A percentile compares a stretch with the other conserved stretches of the same genome.
Conservation (phyloP, 1,140 invertebrate genomes). For the Zaprionus africanus region DNA sequence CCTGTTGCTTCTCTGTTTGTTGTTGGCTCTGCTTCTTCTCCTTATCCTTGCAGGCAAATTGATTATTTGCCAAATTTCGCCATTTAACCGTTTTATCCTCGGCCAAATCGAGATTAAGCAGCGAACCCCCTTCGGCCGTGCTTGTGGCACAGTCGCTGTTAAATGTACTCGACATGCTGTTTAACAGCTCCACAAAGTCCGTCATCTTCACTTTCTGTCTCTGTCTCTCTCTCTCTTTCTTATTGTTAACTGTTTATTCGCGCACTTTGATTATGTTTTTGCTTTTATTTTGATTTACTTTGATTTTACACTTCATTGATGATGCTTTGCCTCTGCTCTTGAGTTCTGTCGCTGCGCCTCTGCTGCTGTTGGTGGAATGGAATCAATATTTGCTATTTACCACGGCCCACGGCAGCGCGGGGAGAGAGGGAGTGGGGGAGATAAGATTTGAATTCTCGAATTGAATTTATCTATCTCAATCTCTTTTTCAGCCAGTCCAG, state of each 20-base stretch:
- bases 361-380: conserved; percentile 17
- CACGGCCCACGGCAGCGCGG: conserved; percentile 9
- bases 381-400: conserved; percentile 43
- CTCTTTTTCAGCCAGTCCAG: conserved; percentile 13
- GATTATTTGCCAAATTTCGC: conserved; percentile 82
- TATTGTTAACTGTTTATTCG: conserved; percentile 5
- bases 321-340: background rate
- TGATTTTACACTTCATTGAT: conserved; percentile 23
- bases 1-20: conserved; percentile 25
- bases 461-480: conserved; percentile 34
- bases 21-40: conserved; percentile 61
- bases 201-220: conserved; percentile 52
- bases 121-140: conserved; percentile 71
- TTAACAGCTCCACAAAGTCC: conserved; percentile 73
- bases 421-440: background rate
- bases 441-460: conserved; percentile 38
- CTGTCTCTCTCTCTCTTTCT: too few species aligned
- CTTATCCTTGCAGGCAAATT: conserved; percentile 82
- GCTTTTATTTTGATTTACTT: conserved; percentile 8
- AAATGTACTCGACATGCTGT: conserved; percentile 77
- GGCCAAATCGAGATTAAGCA: conserved; percentile 73
- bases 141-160: conserved; percentile 76
- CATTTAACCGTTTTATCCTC: conserved; percentile 83
- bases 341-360: conserved; percentile 22
- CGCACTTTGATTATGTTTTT: background rate